Evolutionary conservation across 1,140 invertebrate genomes (phyloP).

Genomic region (Laupala kohalensis): DNA sequence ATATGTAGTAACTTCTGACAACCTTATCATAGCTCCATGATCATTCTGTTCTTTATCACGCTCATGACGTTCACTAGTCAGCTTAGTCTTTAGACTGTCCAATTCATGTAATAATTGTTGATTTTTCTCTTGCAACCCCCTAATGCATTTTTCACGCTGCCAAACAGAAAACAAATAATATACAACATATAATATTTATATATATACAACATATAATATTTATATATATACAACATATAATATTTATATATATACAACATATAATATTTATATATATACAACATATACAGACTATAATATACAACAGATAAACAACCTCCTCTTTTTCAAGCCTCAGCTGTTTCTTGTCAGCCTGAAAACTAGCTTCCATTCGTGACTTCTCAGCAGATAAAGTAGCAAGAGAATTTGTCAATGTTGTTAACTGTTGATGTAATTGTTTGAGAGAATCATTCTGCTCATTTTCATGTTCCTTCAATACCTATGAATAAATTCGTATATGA

Average conservation of each 20-base stretch:
- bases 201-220: slow-evolving; percentile 16
- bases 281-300: slow-evolving; percentile 5
- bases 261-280: background rate
- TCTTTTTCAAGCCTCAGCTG: slow-evolving; percentile 52
- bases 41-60: slow-evolving; percentile 64
- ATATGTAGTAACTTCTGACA: slow-evolving; percentile 3
- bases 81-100: slow-evolving; percentile 53
- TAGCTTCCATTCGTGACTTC: slow-evolving; percentile 70
- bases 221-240: slow-evolving; percentile 16
- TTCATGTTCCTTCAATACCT: slow-evolving; percentile 9
- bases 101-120: slow-evolving; percentile 42
- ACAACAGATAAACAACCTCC: slow-evolving; percentile 24
- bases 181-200: slow-evolving; percentile 12
- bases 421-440: slow-evolving; percentile 34
- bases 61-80: slow-evolving; percentile 60
- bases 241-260: slow-evolving; percentile 16
- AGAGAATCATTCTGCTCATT: slow-evolving; percentile 17
- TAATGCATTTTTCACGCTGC: slow-evolving; percentile 48
- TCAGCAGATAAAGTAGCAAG: slow-evolving; percentile 65
- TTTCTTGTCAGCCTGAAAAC: slow-evolving; percentile 65
- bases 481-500: no score
- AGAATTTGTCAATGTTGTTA: slow-evolving; percentile 57
- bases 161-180: slow-evolving; percentile 18
- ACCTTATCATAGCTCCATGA: slow-evolving; percentile 51
- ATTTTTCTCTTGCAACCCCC: slow-evolving; percentile 41